phyloP scores from a whole-genome alignment of 1,140 invertebrate species.

The Pseudomyrmex dendroicus region DNA sequence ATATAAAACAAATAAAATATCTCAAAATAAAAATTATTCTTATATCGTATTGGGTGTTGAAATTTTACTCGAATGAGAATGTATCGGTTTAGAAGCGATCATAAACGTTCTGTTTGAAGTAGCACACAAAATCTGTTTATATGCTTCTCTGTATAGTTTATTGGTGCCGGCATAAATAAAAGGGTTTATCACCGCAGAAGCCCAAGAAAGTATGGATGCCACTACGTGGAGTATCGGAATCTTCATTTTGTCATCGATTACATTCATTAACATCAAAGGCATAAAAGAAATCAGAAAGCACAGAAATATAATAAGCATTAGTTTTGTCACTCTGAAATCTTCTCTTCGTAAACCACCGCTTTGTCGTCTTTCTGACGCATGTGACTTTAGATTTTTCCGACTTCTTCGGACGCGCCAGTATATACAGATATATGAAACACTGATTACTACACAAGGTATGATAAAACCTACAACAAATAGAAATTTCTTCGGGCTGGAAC shows the following conservation, averaged over 20 bases:
- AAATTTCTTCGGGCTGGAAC: conserved; percentile 93
- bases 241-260: conserved; percentile 90
- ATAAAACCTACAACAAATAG: conserved; percentile 93
- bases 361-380: conserved; percentile 84
- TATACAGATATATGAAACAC: conserved; percentile 93
- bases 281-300: conserved; percentile 94
- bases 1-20: not conserved
- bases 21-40: conserved; percentile 6
- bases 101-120: conserved; percentile 65
- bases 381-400: conserved; percentile 89
- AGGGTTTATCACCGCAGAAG: conserved; percentile 94
- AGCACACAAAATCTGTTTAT: conserved; percentile 88
- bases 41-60: conserved; percentile 75
- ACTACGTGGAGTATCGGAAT: conserved; percentile 91
- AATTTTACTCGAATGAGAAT: conserved; percentile 82
- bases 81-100: conserved; percentile 66
- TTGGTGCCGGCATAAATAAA: conserved; percentile 95
- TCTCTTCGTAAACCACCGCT: conserved; percentile 85
- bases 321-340: conserved; percentile 91
- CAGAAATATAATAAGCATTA: conserved; percentile 94
- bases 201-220: conserved; percentile 93
- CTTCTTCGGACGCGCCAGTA: conserved; percentile 92
- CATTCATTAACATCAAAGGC: conserved; percentile 94
- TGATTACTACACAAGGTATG: conserved; percentile 92
- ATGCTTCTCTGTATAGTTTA: conserved; percentile 92